These are phyloP conservation scores for Chrysotoxum bicinctum DNA, from an alignment of 2,888 invertebrate species.

Conservation along the genomic window DNA sequence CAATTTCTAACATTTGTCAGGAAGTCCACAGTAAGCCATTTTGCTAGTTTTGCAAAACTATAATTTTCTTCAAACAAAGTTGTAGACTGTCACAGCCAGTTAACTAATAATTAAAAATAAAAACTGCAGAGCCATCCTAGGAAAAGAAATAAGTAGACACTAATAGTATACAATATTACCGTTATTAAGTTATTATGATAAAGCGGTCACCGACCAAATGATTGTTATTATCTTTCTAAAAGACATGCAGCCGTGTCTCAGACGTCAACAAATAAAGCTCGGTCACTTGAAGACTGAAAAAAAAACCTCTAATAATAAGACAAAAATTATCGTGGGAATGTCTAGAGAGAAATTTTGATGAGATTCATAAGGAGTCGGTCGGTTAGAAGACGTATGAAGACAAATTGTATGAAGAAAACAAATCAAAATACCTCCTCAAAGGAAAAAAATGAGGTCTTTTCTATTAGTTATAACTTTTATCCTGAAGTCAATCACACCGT, in stretches of 20 bases:
- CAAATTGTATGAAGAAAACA: background rate
- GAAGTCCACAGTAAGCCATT: background rate
- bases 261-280: slow-evolving; percentile 29
- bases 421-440: background rate
- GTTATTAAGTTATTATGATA: slow-evolving; percentile 58
- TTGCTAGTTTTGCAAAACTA: background rate
- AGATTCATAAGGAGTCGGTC: background rate
- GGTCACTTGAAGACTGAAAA: slow-evolving; percentile 10
- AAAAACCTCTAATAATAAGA: background rate
- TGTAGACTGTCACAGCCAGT: background rate
- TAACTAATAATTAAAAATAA: background rate
- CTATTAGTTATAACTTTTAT: slow-evolving; percentile 19
- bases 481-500: slow-evolving; percentile 40
- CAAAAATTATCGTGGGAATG: slow-evolving; percentile 62
- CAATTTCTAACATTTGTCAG: background rate
- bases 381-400: background rate
- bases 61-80: background rate
- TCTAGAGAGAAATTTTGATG: slow-evolving; percentile 48
- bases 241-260: slow-evolving; percentile 22
- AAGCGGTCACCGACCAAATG: slow-evolving; percentile 54
- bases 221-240: slow-evolving; percentile 55
- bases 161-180: slow-evolving; percentile 42
- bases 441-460: slow-evolving; percentile 18
- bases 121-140: background rate
- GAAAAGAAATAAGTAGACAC: background rate